Conservation (phyloP, 2,797 vertebrate species). For the Pelochelys cantorii region DNA sequence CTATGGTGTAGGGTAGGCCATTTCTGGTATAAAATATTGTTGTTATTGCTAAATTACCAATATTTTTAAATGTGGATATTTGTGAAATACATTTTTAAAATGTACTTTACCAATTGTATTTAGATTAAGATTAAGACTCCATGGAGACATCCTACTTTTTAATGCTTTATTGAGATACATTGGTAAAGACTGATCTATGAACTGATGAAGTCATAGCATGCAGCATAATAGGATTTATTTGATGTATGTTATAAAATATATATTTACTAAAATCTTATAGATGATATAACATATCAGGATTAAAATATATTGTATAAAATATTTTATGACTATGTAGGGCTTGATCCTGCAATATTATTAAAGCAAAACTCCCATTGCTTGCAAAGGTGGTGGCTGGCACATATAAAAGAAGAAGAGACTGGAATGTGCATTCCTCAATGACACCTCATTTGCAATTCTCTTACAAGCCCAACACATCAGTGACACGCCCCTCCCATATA, state of each 20-base stretch:
- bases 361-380: conserved; percentile 7
- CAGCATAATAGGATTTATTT: conserved; percentile 27
- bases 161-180: neutral
- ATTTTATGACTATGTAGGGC: neutral
- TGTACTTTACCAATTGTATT: neutral
- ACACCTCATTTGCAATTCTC: neutral
- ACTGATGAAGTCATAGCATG: neutral
- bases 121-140: neutral
- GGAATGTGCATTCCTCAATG: neutral
- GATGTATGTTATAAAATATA: conserved; percentile 12
- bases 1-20: neutral
- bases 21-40: conserved; percentile 23
- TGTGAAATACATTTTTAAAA: neutral
- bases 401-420: accelerated
- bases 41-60: conserved; percentile 35
- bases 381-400: neutral
- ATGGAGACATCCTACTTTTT: neutral
- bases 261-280: conserved; percentile 7
- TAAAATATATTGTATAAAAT: neutral
- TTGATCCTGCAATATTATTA: neutral
- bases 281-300: neutral
- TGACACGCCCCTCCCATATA: neutral
- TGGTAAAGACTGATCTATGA: neutral
- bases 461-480: neutral
- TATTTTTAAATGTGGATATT: neutral